phyloP scores from a whole-genome alignment of 2,888 invertebrate species.

The Callyntrura guangdongensis region DNA sequence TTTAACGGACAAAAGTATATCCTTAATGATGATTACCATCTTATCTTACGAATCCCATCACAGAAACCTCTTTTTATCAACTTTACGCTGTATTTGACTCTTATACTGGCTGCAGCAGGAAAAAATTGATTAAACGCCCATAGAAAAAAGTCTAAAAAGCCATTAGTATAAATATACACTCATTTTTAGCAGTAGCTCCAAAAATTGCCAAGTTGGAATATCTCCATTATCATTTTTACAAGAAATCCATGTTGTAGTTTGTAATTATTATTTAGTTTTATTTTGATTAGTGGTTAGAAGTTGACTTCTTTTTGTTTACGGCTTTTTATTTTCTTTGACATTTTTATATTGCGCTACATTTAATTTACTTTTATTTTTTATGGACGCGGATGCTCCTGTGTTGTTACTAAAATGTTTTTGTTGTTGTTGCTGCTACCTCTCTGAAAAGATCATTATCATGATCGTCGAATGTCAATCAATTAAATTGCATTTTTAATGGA shows the following conservation, averaged over 20 bases:
- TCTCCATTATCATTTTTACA: no score
- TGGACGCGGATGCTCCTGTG: neutral
- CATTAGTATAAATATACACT: no score
- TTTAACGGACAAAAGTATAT: neutral
- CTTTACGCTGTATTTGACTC: no score
- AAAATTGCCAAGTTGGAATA: no score
- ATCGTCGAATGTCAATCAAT: slow-evolving; percentile 25
- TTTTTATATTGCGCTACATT: neutral
- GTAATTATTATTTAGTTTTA: neutral
- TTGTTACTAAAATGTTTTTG: neutral
- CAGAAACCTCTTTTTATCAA: no score
- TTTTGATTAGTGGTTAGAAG: neutral
- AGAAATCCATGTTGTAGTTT: neutral
- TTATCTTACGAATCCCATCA: no score
- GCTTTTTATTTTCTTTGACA: neutral
- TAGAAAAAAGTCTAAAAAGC: no score
- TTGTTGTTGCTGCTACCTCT: no score
- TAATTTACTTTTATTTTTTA: slow-evolving; percentile 24
- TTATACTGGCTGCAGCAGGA: no score
- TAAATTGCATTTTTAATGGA: slow-evolving; percentile 35
- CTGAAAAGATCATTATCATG: neutral
- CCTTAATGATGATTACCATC: neutral
- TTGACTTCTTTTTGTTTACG: neutral
- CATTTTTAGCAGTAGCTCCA: no score
- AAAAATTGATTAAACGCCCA: no score